Evolutionary conservation across 2,888 invertebrate species (phyloP), one percentile per base, ranked within the genome.

Genomic region (Cerastis leucographa): DNA sequence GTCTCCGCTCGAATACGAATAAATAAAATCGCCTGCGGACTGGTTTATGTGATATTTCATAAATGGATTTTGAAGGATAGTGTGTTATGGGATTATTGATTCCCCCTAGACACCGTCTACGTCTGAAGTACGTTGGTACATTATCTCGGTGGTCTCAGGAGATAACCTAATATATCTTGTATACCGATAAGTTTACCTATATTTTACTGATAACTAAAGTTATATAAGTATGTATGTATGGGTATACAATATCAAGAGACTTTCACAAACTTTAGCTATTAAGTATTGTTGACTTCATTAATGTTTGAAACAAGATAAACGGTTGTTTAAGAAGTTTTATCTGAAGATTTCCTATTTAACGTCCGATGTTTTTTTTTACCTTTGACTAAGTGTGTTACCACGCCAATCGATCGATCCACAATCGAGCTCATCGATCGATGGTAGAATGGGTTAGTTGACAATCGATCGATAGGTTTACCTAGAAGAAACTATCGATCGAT

Each of bases 11-110:
- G 89, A 93, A 89, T 89, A 90, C 91, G 93, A 92, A 95, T 96
- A 96, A 95, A 96, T 95, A 96, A 94, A 94, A 92, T 90, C 87
- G 91, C 89, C 92, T 90, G 91, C 87, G 91, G 93, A 93, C 93
- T 94, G 93, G 93, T 94, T 95, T 95, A 94, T 95, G 92, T 90
- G 93, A 94, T 95, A 94, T 94, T 91, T 91, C 93, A 94, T 96
- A 96, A 96, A 94, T 94, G 93, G 95, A 95, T 95, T 95, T 94
- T 90, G 90, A 91, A 94, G 93, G 94, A 93, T 91, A 90, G 90
- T 93, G 92, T 90, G 91, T 93, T 92, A 92, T 91, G 90, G 91
- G 92, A 92, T 93, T 95, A 95, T 94, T 94, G 94, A 94, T 93
- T 94, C 92, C 89, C 89, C 82, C 85, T 88, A 90, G 91, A 91